These are phyloP conservation scores for Fukomys damarensis DNA, from an alignment of 2,113 vertebrate genomes.

Conservation along the genomic window DNA sequence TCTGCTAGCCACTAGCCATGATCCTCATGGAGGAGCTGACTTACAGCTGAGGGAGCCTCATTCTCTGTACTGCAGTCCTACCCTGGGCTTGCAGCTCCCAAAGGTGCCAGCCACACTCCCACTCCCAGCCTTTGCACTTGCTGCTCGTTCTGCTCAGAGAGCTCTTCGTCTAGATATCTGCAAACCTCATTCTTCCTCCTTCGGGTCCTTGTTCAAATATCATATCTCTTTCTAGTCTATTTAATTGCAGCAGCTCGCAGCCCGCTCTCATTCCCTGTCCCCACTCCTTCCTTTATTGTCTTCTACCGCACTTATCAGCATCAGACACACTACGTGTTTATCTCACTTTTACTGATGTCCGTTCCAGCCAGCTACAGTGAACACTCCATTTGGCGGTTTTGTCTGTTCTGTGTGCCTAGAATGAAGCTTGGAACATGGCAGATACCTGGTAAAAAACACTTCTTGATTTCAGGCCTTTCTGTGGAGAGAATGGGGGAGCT, in stretches of 20 bases:
- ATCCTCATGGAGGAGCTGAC: background rate
- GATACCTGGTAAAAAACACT: background rate
- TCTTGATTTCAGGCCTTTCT: background rate
- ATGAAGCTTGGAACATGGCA: background rate
- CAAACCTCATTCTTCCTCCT: too few species aligned
- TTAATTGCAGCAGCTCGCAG: background rate
- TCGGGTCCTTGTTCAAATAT: too few species aligned
- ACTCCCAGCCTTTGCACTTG: background rate
- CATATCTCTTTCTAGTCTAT: background rate
- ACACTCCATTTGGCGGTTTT: background rate
- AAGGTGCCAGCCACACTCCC: background rate
- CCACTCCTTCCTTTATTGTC: background rate
- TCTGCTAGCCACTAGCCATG: background rate
- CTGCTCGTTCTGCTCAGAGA: background rate
- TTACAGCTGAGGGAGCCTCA: background rate
- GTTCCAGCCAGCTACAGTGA: background rate
- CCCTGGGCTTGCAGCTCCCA: background rate
- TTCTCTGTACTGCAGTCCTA: background rate
- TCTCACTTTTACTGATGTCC: background rate
- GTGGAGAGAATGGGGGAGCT: too few species aligned
- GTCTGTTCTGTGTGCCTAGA: background rate
- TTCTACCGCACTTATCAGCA: too few species aligned
- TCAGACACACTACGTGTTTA: background rate
- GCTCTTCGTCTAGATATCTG: background rate
- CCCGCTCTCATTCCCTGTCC: background rate